Evolutionary conservation across 2,113 vertebrate species (phyloP), one percentile per base, ranked within the genome.

Genomic region (Eurypyga helias): DNA sequence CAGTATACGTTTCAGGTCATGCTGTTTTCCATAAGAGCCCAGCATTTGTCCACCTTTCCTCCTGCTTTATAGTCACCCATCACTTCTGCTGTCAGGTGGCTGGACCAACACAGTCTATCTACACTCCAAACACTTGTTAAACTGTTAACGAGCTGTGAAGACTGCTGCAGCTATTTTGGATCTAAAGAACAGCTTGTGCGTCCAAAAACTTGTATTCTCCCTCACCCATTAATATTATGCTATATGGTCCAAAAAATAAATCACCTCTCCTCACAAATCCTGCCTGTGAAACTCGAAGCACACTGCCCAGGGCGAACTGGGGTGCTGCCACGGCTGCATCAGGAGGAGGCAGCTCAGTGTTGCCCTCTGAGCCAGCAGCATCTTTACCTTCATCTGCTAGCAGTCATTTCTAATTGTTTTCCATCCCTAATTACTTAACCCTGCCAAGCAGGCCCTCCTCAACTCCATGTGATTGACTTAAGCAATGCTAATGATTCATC

Each of bases 81-180:
- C n/a, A 17, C 60, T 89, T 62, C 67, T 84, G 65, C 54, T 41
- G 51, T 82, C 86, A 94, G 77, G 55, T 92, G 89, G 41, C 51
- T 87, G 55, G 60, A 93, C 36, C 72, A 58, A 70, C 1, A 3
- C 71, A 29, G 24, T 29, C 67, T 43, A 29, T 34, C 91, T 54
- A 41, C 15, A 12, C 41, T 62, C 77, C 76, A 34, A 80, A 49
- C 33, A 60, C 36, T 46, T 95, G 79, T 69, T 92, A 91, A 94
- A 75, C 64, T 82, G 80, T 38, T 96, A 94, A 92, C 10, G 24
- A 91, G 58, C 83, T 96, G 87, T 78, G 69, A 94, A 92, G 72
- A 62, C 69, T 89, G 72, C 58, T 78, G 78, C 80, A 91, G 91
- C 80, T 91, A 81, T 89, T 96, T 62, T 75, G n/a, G 77, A 89